Evolutionary conservation across 2,888 invertebrate genomes (phyloP), one percentile per base, ranked within the genome.

Genomic region (Cartodere bifasciata): DNA sequence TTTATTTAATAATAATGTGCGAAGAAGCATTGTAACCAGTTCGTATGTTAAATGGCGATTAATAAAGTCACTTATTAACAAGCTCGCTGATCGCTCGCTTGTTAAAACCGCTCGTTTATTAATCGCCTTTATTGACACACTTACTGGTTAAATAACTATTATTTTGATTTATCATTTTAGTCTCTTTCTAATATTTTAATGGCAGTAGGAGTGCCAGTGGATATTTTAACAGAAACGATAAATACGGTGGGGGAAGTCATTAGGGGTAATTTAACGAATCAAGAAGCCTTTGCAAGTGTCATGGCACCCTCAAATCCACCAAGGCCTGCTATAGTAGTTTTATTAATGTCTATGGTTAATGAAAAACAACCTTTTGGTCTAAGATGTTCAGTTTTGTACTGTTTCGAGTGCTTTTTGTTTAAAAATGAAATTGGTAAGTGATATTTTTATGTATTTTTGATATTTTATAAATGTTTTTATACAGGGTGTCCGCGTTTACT

Each of bases 341-440:
- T 98, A 4, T 63, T 98, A 5, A 90, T 95, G 86, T 94, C 95
- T 0, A 95, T 98, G 92, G 90, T 92, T 4, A 94, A 95, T 56
- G 97, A 98, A 56, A 94, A 92, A 51, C 98, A 98, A 56, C 85
- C 92, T 1, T 84, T 97, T 53, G 63, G 67, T 3, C 53, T 74
- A 49, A 78, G 98, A 38, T 91, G 91, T 56, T 86, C 97, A 1
- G 92, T 97, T 2, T 72, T 98, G 1, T 98, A 99, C 60, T 94
- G 92, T 57, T 95, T 98, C 60, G 82, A 97, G 64, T 92, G 91
- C 55, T 98, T 85, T 57, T 65, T 98, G 5, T 88, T 83, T 57
- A 87, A 84, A 61, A 98, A 98, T 58, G 85, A 88, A 54, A 68
- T 75, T 15, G n/a, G n/a, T n/a, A n/a, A n/a, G n/a, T n/a, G n/a